A percentile compares a stretch with the other conserved stretches of the same genome.
These are phyloP conservation scores for Opisthocomus hoazin DNA, from an alignment of 2,113 vertebrate species.

Conservation along the genomic window DNA sequence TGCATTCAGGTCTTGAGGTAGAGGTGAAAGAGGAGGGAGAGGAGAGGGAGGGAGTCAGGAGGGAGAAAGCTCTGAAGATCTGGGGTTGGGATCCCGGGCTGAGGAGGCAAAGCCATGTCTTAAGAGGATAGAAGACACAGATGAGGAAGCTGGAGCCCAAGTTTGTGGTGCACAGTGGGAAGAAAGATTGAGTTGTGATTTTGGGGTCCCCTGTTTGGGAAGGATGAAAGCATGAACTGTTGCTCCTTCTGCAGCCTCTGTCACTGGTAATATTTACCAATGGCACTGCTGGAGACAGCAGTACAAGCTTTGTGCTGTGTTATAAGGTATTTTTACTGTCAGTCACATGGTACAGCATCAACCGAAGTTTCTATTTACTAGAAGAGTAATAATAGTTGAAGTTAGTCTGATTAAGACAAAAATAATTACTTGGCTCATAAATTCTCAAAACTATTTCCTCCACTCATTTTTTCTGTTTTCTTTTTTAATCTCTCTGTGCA, in stretches of 20 bases:
- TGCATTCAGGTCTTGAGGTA: rapidly evolving
- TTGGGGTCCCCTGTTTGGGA: neutral
- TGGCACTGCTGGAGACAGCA: neutral
- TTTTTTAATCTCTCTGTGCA: neutral
- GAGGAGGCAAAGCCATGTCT: neutral
- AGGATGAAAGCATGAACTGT: neutral
- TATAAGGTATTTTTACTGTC: neutral
- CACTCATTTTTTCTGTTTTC: neutral
- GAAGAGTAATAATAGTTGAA: neutral
- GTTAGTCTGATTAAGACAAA: neutral
- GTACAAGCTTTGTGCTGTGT: neutral
- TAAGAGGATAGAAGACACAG: rapidly evolving
- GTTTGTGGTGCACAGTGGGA: neutral
- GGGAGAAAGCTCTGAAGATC: neutral
- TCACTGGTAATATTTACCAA: neutral
- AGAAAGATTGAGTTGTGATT: neutral
- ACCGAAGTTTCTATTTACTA: neutral
- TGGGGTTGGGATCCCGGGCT: neutral
- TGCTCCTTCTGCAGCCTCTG: neutral
- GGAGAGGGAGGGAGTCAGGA: neutral
- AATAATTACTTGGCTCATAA: neutral
- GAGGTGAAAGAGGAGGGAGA: neutral
- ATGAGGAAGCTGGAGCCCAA: neutral
- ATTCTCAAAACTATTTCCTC: neutral
- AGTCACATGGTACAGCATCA: neutral